Conservation (phyloP, 2,113 vertebrate species). For the Rhodinocichla rosea region DNA sequence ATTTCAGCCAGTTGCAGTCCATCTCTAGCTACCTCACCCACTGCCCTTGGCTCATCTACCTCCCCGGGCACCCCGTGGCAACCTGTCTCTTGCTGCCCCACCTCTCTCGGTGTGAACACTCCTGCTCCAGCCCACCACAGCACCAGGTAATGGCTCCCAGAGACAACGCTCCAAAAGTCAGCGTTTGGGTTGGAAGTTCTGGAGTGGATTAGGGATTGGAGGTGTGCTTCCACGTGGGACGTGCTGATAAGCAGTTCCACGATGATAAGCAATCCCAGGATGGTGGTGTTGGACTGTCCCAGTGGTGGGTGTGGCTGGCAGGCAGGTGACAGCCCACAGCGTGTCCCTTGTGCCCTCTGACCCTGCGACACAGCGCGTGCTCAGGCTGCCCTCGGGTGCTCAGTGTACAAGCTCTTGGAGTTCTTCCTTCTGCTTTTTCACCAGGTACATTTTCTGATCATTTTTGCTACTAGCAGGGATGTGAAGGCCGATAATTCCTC, state of each 20-base stretch:
- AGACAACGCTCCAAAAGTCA: not conserved
- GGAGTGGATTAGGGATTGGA: not conserved
- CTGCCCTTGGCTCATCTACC: constrained; percentile 72
- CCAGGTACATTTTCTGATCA: not conserved
- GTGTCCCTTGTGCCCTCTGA: not conserved
- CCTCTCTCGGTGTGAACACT: constrained; percentile 63
- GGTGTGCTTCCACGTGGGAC: not conserved
- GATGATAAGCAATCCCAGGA: not conserved
- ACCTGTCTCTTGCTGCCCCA: constrained; percentile 67
- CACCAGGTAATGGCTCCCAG: constrained; percentile 69
- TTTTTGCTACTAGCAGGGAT: not conserved
- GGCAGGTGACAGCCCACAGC: not conserved
- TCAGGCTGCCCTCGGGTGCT: not conserved
- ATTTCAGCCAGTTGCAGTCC: constrained; percentile 75
- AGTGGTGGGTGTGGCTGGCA: not conserved
- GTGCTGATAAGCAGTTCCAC: not conserved
- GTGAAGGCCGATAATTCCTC: not conserved
- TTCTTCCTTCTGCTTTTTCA: not conserved
- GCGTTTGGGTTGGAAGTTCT: not conserved
- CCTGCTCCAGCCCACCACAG: constrained; percentile 36
- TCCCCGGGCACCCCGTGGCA: constrained; percentile 70
- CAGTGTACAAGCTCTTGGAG: not conserved
- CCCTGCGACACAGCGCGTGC: not conserved
- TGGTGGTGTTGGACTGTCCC: not conserved
- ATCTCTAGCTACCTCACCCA: constrained; percentile 77